A percentile compares a stretch with the other conserved stretches of the same genome.
phyloP scores from a whole-genome alignment of 2,113 vertebrate genomes.

The Gallinago media region DNA sequence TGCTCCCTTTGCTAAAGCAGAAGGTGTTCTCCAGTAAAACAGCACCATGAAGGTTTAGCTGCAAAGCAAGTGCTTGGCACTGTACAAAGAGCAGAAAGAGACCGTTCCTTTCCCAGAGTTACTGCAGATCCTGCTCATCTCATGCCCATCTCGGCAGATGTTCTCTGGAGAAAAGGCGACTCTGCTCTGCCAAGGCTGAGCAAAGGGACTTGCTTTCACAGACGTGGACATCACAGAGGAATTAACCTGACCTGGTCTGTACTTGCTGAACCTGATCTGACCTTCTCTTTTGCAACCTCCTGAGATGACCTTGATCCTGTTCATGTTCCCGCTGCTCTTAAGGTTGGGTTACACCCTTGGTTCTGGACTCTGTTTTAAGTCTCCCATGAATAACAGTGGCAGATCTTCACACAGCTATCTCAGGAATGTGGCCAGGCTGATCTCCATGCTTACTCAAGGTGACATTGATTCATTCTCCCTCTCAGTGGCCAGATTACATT shows the following conservation, averaged over 20 bases:
- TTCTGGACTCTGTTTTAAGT: slow-evolving; percentile 71
- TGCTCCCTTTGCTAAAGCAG: neutral
- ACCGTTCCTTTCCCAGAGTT: neutral
- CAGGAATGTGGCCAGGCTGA: slow-evolving; percentile 70
- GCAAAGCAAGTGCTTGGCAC: neutral
- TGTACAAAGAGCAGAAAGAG: neutral
- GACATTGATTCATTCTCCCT: slow-evolving; percentile 71
- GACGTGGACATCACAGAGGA: neutral
- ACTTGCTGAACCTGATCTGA: slow-evolving; percentile 21
- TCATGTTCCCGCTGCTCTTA: neutral
- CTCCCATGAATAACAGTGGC: slow-evolving; percentile 55
- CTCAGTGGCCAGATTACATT: slow-evolving; percentile 37
- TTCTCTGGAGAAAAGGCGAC: neutral
- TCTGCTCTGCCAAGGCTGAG: neutral
- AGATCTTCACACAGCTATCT: slow-evolving; percentile 65
- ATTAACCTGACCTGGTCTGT: neutral
- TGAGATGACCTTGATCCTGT: slow-evolving; percentile 42
- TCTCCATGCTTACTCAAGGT: slow-evolving; percentile 59
- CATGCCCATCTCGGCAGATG: neutral
- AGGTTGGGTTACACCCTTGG: neutral
- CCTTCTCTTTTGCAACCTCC: slow-evolving; percentile 1
- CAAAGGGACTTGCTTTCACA: neutral
- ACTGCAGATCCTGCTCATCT: neutral
- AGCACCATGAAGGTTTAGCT: neutral
- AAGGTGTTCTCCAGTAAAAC: neutral